A percentile compares a stretch with the other conserved stretches of the same genome.
Evolutionary conservation across 2,113 vertebrate species (phyloP).

Genomic region (Mesocricetus auratus): DNA sequence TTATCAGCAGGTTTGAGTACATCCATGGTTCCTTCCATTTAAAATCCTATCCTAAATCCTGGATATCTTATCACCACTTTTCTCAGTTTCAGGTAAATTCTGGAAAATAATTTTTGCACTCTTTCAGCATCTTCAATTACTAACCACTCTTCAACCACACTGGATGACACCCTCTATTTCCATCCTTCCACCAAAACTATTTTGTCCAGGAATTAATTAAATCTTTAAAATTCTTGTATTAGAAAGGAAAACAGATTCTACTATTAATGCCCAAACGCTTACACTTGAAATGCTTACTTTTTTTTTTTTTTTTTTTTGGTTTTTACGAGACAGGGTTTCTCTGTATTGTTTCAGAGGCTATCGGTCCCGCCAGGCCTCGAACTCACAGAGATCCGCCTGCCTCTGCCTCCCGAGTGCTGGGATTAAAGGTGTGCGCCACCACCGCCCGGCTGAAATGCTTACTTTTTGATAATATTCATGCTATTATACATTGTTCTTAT

Average conservation of each 20-base stretch:
- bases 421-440: too few species aligned
- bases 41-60: conserved; percentile 18
- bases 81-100: neutral
- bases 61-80: neutral
- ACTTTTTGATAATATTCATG: neutral
- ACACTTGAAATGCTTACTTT: neutral
- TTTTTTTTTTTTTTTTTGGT: too few species aligned
- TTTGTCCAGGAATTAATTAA: neutral
- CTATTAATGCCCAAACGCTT: neutral
- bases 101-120: neutral
- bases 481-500: neutral
- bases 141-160: neutral
- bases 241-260: neutral
- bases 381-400: too few species aligned
- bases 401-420: too few species aligned
- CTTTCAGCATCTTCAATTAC: neutral
- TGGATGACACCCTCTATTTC: neutral
- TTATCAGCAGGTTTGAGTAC: neutral
- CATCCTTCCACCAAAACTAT: neutral
- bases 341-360: too few species aligned
- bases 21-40: neutral
- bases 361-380: too few species aligned
- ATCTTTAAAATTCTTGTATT: neutral
- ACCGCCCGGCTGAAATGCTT: neutral
- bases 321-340: too few species aligned